phyloP scores from a whole-genome alignment of 2,888 invertebrate genomes.

The Ophion slaviceki region DNA sequence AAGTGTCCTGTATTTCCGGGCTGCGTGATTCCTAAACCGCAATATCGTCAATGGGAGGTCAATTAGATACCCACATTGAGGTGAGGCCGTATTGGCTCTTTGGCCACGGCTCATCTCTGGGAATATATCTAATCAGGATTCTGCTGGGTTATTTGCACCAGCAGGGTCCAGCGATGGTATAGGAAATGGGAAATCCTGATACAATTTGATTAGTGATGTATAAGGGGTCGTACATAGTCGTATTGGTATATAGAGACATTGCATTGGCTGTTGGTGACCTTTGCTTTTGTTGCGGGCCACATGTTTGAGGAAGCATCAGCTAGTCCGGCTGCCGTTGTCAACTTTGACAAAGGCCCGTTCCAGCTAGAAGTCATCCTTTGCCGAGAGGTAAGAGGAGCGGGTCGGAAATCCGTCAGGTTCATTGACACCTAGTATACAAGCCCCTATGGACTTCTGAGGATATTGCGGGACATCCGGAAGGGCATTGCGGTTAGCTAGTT shows the following conservation, averaged over 20 bases:
- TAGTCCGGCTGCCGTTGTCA: conserved; percentile 3
- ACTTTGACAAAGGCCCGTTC: background rate
- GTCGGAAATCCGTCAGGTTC: conserved; percentile 45
- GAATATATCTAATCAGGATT: conserved; percentile 62
- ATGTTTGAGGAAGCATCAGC: background rate
- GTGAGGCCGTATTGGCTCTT: conserved; percentile 16
- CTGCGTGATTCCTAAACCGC: conserved; percentile 16
- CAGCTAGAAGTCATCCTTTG: conserved; percentile 16
- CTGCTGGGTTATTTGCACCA: conserved; percentile 49
- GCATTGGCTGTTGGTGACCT: conserved; percentile 37
- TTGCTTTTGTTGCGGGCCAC: conserved; percentile 30
- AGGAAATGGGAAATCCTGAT: conserved; percentile 64
- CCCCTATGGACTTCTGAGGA: conserved; percentile 19
- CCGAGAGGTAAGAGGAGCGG: background rate
- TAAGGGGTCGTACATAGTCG: conserved; percentile 24
- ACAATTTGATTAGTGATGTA: conserved; percentile 58
- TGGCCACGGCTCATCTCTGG: conserved; percentile 36
- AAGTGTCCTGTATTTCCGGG: conserved; percentile 12
- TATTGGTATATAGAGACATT: background rate
- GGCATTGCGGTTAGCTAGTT: conserved; percentile 4
- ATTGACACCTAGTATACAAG: conserved; percentile 8
- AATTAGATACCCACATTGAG: conserved; percentile 21
- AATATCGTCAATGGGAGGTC: conserved; percentile 32
- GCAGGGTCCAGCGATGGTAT: conserved; percentile 17
- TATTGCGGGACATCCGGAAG: background rate